Evolutionary conservation across 2,888 invertebrate species (phyloP).

Genomic region (Coelopa pilipes): DNA sequence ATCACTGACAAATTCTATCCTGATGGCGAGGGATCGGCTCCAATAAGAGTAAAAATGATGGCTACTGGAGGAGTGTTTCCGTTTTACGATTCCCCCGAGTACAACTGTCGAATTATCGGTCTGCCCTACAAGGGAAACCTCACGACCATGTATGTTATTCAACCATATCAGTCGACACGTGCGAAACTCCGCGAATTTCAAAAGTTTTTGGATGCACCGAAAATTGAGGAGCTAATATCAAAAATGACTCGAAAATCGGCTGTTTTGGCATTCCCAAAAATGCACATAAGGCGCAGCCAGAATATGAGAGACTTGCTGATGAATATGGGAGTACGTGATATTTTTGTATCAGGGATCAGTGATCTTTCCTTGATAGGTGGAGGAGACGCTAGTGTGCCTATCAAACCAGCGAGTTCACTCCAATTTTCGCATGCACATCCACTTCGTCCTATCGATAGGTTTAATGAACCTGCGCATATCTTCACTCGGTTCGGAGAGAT

Average conservation of each 20-base stretch:
- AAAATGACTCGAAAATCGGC: slow-evolving; percentile 64
- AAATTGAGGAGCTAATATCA: slow-evolving; percentile 64
- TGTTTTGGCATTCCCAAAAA: slow-evolving; percentile 75
- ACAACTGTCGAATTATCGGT: slow-evolving; percentile 72
- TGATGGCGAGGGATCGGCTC: slow-evolving; percentile 65
- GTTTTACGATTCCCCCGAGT: slow-evolving; percentile 64
- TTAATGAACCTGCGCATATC: slow-evolving; percentile 42
- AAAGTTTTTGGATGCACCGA: slow-evolving; percentile 64
- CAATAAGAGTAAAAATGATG: slow-evolving; percentile 72
- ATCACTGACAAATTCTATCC: slow-evolving; percentile 67
- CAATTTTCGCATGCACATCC: not conserved
- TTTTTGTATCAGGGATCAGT: slow-evolving; percentile 73
- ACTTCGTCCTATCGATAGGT: slow-evolving; percentile 40
- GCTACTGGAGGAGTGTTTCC: slow-evolving; percentile 72
- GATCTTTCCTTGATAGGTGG: slow-evolving; percentile 76
- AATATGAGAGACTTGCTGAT: slow-evolving; percentile 71
- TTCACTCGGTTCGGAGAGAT: slow-evolving; percentile 44
- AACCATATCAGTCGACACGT: slow-evolving; percentile 70
- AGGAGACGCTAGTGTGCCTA: not conserved
- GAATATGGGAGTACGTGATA: slow-evolving; percentile 71
- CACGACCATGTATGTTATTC: slow-evolving; percentile 74
- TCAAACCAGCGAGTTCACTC: not conserved
- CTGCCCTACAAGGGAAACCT: slow-evolving; percentile 75
- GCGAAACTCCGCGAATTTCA: slow-evolving; percentile 68
- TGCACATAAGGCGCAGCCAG: slow-evolving; percentile 74